Evolutionary conservation across 2,888 invertebrate genomes (phyloP).

Genomic region (Alloscopus bannaensis): DNA sequence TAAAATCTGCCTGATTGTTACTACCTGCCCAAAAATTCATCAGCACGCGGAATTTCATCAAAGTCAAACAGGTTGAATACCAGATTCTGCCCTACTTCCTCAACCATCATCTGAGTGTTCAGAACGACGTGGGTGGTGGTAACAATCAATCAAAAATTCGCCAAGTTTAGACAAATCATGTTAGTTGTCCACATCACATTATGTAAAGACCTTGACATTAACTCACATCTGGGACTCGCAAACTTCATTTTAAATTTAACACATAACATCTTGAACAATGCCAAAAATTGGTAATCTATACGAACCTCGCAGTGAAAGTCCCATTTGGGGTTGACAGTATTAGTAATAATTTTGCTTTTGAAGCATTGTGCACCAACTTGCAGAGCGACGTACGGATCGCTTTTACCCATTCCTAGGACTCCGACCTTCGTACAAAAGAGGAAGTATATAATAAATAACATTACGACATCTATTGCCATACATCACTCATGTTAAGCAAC

Average conservation of each 20-base stretch:
- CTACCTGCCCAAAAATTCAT: slow-evolving; percentile 90
- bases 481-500: background rate
- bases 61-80: slow-evolving; percentile 89
- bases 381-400: slow-evolving; percentile 96
- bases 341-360: slow-evolving; percentile 94
- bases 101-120: slow-evolving; percentile 72
- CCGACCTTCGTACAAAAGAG: slow-evolving; percentile 77
- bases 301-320: slow-evolving; percentile 98
- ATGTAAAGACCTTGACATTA: slow-evolving; percentile 36
- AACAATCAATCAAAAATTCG: slow-evolving; percentile 52
- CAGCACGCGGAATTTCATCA: slow-evolving; percentile 88
- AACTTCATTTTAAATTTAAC: too few relatives aligned
- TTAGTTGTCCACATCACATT: too few relatives aligned
- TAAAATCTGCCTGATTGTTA: too few relatives aligned
- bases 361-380: slow-evolving; percentile 95
- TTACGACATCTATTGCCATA: background rate
- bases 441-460: background rate
- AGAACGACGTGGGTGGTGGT: slow-evolving; percentile 18
- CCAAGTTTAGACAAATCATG: too few relatives aligned
- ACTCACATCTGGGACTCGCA: slow-evolving; percentile 8
- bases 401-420: slow-evolving; percentile 95
- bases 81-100: slow-evolving; percentile 82
- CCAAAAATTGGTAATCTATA: too few relatives aligned
- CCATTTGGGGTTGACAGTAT: slow-evolving; percentile 96
- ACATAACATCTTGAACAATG: too few relatives aligned